A percentile compares a stretch with the other conserved stretches of the same genome.
Evolutionary conservation across 2,888 invertebrate species (phyloP).

Genomic region (Syritta pipiens): DNA sequence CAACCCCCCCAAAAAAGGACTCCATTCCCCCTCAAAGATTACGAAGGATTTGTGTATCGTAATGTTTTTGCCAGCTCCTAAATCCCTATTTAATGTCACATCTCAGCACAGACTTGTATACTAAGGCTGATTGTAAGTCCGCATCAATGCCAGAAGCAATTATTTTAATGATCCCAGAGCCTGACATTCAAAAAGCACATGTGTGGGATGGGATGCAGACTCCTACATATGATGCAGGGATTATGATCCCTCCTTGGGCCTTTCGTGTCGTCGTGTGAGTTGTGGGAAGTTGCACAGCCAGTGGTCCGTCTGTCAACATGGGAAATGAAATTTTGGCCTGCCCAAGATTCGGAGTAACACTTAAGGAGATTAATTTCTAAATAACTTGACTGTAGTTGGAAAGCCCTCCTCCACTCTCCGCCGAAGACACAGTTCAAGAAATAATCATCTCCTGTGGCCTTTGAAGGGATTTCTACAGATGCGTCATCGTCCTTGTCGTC

Average conservation of each 20-base stretch:
- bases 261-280: not conserved
- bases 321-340: constrained; percentile 46
- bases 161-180: constrained; percentile 67
- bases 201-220: constrained; percentile 18
- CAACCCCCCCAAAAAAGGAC: too few species aligned
- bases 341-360: constrained; percentile 34
- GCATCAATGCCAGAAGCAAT: constrained; percentile 68
- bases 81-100: constrained; percentile 68
- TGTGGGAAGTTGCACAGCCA: not conserved
- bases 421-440: constrained; percentile 16
- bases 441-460: constrained; percentile 39
- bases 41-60: constrained; percentile 58
- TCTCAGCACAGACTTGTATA: constrained; percentile 52
- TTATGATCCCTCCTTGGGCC: not conserved
- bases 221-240: not conserved
- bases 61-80: constrained; percentile 65
- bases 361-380: constrained; percentile 63
- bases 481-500: too few species aligned
- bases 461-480: constrained; percentile 15
- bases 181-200: constrained; percentile 45
- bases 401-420: not conserved
- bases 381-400: constrained; percentile 37
- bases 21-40: constrained; percentile 61
- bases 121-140: constrained; percentile 60
- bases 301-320: constrained; percentile 46